Percentiles rank a stretch among this genome's conserved stretches.
phyloP scores from a whole-genome alignment of 2,888 invertebrate species.

The Nemotelus pantherinus region DNA sequence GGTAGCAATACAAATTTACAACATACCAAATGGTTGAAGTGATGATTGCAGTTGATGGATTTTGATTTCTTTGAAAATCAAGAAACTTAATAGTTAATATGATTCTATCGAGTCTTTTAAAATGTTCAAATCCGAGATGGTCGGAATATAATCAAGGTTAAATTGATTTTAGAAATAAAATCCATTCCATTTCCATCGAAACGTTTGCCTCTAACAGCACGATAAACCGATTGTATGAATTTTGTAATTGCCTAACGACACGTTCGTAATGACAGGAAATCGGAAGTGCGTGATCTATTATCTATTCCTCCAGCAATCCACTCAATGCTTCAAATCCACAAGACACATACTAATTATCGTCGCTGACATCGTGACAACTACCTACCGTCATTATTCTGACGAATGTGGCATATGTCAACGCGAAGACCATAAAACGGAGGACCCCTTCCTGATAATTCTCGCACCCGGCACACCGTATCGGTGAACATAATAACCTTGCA shows the following conservation, averaged over 20 bases:
- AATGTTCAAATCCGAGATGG: too few relatives aligned
- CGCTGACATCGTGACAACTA: background rate
- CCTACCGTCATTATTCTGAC: background rate
- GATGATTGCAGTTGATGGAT: too few relatives aligned
- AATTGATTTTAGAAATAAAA: too few relatives aligned
- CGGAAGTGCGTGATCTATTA: slow-evolving; percentile 41
- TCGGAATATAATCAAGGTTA: too few relatives aligned
- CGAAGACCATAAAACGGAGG: background rate
- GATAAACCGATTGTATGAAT: background rate
- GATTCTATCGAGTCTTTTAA: too few relatives aligned
- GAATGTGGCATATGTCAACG: slow-evolving; percentile 7
- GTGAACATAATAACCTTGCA: slow-evolving; percentile 6
- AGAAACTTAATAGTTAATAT: too few relatives aligned
- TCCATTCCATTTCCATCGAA: too few relatives aligned
- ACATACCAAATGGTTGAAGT: too few relatives aligned
- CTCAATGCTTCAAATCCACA: background rate
- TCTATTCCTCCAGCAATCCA: background rate
- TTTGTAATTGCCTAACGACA: background rate
- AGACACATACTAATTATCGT: slow-evolving; percentile 22
- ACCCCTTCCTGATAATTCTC: background rate
- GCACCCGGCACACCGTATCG: background rate
- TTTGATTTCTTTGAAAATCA: too few relatives aligned
- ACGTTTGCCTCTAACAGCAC: too few relatives aligned
- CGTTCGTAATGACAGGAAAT: slow-evolving; percentile 26
- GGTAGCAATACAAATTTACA: too few relatives aligned